Percentiles rank a stretch among this genome's conserved stretches.
These are phyloP conservation scores for Phataginus tetradactyla DNA, from an alignment of 2,797 vertebrate genomes.

Conservation along the genomic window DNA sequence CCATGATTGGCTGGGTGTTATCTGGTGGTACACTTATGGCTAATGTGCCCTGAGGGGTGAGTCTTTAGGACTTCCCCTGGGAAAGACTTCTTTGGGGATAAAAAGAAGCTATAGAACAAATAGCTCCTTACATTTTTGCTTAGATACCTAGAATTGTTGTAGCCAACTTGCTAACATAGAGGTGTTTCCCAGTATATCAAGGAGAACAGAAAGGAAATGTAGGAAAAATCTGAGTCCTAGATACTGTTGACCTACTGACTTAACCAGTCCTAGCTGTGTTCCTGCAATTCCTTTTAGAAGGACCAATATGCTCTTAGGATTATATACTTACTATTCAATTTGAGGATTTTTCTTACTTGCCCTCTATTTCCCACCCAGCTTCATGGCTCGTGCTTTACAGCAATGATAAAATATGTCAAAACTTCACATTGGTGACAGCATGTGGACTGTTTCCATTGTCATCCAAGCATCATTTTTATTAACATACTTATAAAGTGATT, in stretches of 20 bases:
- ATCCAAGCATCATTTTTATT: not conserved
- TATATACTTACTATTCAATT: not conserved
- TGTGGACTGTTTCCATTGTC: not conserved
- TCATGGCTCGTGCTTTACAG: not conserved
- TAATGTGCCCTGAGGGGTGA: not conserved
- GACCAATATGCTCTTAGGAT: not conserved
- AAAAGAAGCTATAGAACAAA: not conserved
- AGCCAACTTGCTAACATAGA: not conserved
- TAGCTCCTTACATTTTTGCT: not conserved
- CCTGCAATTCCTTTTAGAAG: not conserved
- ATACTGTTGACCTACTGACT: not conserved
- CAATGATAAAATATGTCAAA: conserved; percentile 37
- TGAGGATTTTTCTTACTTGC: not conserved
- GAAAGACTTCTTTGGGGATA: not conserved
- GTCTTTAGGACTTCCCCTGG: not conserved
- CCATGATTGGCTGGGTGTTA: fast-evolving
- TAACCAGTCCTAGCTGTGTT: not conserved
- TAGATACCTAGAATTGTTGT: not conserved
- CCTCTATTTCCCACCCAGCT: not conserved
- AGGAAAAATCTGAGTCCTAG: not conserved
- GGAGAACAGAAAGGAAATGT: not conserved
- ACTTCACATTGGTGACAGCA: conserved; percentile 11
- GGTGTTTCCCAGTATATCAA: not conserved
- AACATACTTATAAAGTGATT: conserved; percentile 35
- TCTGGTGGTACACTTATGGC: not conserved